Evolutionary conservation across 1,140 invertebrate species (phyloP), one percentile per base, ranked within the genome.

Genomic region (Littorina saxatilis): DNA sequence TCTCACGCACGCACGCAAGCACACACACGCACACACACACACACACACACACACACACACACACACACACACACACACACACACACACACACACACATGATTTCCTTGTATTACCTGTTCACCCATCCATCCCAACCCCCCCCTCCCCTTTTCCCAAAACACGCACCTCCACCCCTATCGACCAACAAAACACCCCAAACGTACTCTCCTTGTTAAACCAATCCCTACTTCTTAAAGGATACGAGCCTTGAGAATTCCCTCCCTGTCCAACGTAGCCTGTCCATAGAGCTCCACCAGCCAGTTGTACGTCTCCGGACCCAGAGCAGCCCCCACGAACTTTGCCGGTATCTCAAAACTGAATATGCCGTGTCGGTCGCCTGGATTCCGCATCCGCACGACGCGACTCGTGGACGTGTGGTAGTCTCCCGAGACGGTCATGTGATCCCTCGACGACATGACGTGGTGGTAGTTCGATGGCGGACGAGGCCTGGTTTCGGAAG

Each of bases 281-380:
- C 76, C 75, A 74, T 73, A 80, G 11, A 63, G 43, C 58, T 43
- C 27, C 23, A 63, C 63, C 39, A 80, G 66, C 77, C 77, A 83
- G 3, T 47, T 27, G 58, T 72, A 83, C 17, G 58, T 80, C 40
- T 75, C 82, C 17, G 82, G 78, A 2, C 76, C 78, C 13, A 80
- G 70, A 17, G 40, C 58, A 9, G 66, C 40, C 13, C 73, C 79
- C 23, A 50, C 39, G 73, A 74, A 80, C 35, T 40, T 55, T 5
- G n/a, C 4, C 20, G 78, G 82, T 11, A 79, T 50, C n/a, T 20
- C 27, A 70, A 80, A 79, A n/a, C 13, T 66, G 55, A 79, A 80
- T 13, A 68, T 52, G 17, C 72, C 58, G 17, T 79, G 66, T 17
- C 77, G 58, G 63, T 79, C 61, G 23, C 37, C 77, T 20, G 66